A percentile compares a stretch with the other conserved stretches of the same genome.
These are phyloP conservation scores for Drosophila mulleri DNA, from an alignment of 2,888 invertebrate species.

Conservation along the genomic window DNA sequence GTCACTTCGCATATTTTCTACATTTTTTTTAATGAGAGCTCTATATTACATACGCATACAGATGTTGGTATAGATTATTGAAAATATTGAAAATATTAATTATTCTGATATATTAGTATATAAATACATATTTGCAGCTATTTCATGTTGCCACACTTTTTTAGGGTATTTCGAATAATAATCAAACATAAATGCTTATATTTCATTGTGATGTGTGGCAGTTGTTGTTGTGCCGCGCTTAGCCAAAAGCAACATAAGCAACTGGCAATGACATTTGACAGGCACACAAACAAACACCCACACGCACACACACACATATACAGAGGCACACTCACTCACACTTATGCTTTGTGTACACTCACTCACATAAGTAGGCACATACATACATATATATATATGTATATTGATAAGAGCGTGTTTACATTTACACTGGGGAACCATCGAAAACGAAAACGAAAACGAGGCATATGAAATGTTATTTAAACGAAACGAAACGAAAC, in stretches of 20 bases:
- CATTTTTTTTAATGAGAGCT: no score
- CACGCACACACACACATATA: slow-evolving; percentile 31
- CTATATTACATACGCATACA: no score
- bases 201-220: slow-evolving; percentile 72
- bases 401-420: slow-evolving; percentile 73
- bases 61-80: no score
- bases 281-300: slow-evolving; percentile 29
- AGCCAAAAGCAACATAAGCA: slow-evolving; percentile 75
- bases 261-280: slow-evolving; percentile 80
- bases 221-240: slow-evolving; percentile 48
- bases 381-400: slow-evolving; percentile 20
- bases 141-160: not conserved
- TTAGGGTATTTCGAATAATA: slow-evolving; percentile 60
- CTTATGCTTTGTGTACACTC: slow-evolving; percentile 25
- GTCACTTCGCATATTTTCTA: no score
- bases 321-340: slow-evolving; percentile 17
- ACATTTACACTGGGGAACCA: slow-evolving; percentile 73
- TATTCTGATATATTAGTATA: not conserved
- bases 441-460: slow-evolving; percentile 37
- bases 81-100: not conserved
- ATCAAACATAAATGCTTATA: slow-evolving; percentile 65
- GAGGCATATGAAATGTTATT: slow-evolving; percentile 57
- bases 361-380: slow-evolving; percentile 33
- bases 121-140: not conserved
- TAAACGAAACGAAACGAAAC: slow-evolving; percentile 24